Evolutionary conservation across 2,888 invertebrate species (phyloP), one percentile per base, ranked within the genome.

Genomic region (Syrphus vitripennis): DNA sequence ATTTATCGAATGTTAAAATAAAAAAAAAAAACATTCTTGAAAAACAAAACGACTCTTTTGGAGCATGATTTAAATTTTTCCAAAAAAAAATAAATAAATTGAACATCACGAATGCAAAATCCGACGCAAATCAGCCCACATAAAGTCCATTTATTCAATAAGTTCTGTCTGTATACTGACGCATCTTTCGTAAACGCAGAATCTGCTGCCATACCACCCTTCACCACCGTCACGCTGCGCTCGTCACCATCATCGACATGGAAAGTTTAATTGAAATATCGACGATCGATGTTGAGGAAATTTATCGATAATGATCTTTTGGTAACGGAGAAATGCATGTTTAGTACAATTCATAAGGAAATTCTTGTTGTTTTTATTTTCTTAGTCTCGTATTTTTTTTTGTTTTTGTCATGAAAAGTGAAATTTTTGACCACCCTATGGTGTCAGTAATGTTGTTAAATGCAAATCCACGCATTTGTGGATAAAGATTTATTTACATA

Each of bases 261-360:
- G 82, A 86, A 86, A 82, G 86, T 86, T 77, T 78, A 86, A 86
- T 86, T 86, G 86, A 86, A 82, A 86, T 86, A 86, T 78, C 77
- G 86, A 34, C 86, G 82, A 77, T 86, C 82, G 86, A 82, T 86
- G 67, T 74, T 77, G 69, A 65, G 74, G 31, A 86, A 82, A 86
- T 86, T 86, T 86, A 86, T 86, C 77, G 86, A 69, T 77, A 78
- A 78, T 70, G 74, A 82, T 82, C 77, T 74, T 65, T 34, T 34
- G 50, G 59, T 57, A 59, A 72, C 34, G 67, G 78, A 61, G 59
- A 69, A 61, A 67, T 59, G 37, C 50, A 50, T 50, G 69, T 70
- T 53, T 37, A 12, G 45, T 26, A 55, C 34, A 48, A 69, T 74
- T 65, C 48, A 53, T 37, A 42, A 63, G 42, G 42, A 48, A 40